These are phyloP conservation scores for Vanessa cardui DNA, from an alignment of 2,888 invertebrate genomes.

Conservation along the genomic window DNA sequence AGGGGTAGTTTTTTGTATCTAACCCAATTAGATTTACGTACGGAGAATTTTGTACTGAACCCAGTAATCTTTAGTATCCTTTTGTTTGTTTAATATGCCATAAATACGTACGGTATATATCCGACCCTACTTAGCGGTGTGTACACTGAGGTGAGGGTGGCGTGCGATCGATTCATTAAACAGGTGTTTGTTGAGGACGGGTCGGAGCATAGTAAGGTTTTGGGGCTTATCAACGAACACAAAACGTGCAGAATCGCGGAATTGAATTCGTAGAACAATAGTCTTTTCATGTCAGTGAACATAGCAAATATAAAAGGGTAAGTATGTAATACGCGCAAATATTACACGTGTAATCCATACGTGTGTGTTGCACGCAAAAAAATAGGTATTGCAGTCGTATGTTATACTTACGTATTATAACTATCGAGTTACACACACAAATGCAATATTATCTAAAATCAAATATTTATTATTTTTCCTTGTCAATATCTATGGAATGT, in stretches of 20 bases:
- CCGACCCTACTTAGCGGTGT: conserved; percentile 25
- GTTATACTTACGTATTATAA: too few relatives aligned
- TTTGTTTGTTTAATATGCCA: conserved; percentile 2
- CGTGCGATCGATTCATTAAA: conserved; percentile 39
- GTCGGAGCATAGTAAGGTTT: conserved; percentile 14
- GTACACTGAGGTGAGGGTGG: conserved; percentile 23
- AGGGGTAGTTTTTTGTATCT: too few relatives aligned
- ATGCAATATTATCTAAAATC: too few relatives aligned
- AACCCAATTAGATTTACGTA: background rate
- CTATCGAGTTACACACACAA: too few relatives aligned
- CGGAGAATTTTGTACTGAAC: background rate
- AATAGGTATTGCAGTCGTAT: too few relatives aligned
- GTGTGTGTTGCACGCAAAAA: too few relatives aligned
- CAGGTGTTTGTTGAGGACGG: conserved; percentile 39
- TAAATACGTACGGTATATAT: conserved; percentile 8
- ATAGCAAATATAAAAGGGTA: background rate
- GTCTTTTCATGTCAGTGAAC: background rate
- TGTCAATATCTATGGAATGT: too few relatives aligned
- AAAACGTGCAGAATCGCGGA: conserved; percentile 2
- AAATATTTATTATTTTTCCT: too few relatives aligned
- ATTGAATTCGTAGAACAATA: conserved; percentile 4
- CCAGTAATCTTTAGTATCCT: background rate
- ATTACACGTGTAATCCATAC: too few relatives aligned
- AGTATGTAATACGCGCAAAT: too few relatives aligned
- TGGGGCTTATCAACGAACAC: conserved; percentile 2